Conservation (phyloP, 1,140 invertebrate genomes). For the Trichonephila clavata region DNA sequence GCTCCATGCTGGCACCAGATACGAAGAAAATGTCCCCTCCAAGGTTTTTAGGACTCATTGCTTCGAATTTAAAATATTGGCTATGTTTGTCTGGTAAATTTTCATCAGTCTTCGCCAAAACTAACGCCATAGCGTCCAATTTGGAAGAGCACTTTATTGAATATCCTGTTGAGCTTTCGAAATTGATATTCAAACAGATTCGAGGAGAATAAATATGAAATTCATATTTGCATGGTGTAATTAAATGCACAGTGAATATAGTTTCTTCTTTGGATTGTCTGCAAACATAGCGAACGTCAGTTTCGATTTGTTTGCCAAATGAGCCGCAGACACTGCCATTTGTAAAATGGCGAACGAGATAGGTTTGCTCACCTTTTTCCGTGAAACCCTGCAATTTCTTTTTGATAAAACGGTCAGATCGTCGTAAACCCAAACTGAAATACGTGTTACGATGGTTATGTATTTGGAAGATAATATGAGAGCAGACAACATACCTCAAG, state of each 20-base stretch:
- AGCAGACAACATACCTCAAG: background rate
- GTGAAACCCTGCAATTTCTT: background rate
- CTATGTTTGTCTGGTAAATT: background rate
- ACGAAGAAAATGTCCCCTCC: background rate
- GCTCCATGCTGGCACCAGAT: background rate
- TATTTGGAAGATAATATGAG: background rate
- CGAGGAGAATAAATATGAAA: background rate
- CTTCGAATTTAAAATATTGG: background rate
- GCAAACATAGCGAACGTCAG: background rate
- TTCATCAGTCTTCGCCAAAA: background rate
- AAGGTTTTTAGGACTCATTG: background rate
- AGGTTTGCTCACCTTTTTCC: background rate
- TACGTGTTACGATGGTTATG: background rate
- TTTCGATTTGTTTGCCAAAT: background rate
- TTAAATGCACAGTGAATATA: background rate
- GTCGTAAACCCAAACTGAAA: background rate
- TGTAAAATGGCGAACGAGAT: background rate
- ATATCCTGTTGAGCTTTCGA: background rate
- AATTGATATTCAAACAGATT: background rate
- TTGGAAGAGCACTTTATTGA: background rate
- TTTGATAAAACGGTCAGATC: background rate
- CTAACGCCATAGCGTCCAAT: background rate
- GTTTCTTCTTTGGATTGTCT: conserved; percentile 9
- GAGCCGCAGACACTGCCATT: background rate
- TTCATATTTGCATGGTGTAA: background rate